Evolutionary conservation across 2,113 vertebrate species (phyloP), one percentile per base, ranked within the genome.

Genomic region (Zeus faber): DNA sequence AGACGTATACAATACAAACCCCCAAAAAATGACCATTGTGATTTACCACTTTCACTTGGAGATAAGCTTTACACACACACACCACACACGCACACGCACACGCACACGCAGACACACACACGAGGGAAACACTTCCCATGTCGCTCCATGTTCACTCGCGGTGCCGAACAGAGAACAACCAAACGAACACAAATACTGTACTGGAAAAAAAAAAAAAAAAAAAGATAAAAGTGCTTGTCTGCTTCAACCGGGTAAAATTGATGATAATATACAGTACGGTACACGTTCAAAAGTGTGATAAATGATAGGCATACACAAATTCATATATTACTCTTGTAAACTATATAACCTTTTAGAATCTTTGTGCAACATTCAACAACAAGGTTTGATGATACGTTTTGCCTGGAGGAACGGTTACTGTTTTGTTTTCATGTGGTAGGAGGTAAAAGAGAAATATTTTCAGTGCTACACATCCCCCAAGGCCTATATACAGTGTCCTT

Each of bases 271-370:
- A 75, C 71, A 76, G 63, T 71, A 56, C 63, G 67, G 57, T 35
- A 54, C 62, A 46, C 48, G 62, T 68, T 65, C 64, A 70, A 35
- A 35, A 35, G 33, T 13, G n/a, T 78, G 57, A 48, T 59, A 58
- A 63, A 79, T 72, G 62, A 83, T 67, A 73, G 66, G 57, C 80
- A 79, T 80, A 80, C 77, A 85, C 62, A 67, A 54, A 80, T 58
- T 62, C 62, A 79, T 82, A 83, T 79, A 82, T 82, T 80, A 86
- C 61, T 82, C 62, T 80, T 52, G 54, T 70, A 80, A 84, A 81
- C 70, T 63, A 80, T 72, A 82, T 49, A 80, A 75, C 55, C 33
- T 33, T 33, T 78, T 43, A 49, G 70, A 58, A 65, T 52, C 63
- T 83, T 65, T 80, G 70, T 85, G 68, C 77, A 82, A 76, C 56